phyloP scores from a whole-genome alignment of 2,888 invertebrate genomes.

The Podabrus alpinus region DNA sequence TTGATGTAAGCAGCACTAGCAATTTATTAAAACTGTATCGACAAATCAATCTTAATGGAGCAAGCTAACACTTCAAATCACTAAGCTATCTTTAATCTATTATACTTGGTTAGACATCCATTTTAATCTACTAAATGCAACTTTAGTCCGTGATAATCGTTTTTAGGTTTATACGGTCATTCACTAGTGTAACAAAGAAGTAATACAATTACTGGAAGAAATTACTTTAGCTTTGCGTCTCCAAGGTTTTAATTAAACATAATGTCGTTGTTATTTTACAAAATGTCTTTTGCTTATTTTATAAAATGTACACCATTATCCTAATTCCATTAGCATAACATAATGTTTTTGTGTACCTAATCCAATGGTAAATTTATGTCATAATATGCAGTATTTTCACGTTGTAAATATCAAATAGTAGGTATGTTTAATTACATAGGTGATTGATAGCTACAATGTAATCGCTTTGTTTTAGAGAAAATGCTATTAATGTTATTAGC shows the following conservation, averaged over 20 bases:
- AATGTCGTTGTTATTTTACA: not conserved
- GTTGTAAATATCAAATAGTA: not conserved
- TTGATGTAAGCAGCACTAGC: not conserved
- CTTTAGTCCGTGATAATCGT: not conserved
- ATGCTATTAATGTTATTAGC: conserved; percentile 20
- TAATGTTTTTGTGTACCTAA: conserved; percentile 8
- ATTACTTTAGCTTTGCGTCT: not conserved
- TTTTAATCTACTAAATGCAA: not conserved
- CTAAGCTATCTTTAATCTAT: not conserved
- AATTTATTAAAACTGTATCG: not conserved
- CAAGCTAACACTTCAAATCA: not conserved
- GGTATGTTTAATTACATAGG: not conserved
- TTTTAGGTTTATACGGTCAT: not conserved
- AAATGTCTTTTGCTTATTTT: conserved; percentile 3
- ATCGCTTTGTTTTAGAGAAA: conserved; percentile 13
- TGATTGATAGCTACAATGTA: conserved; percentile 16
- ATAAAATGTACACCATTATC: conserved; percentile 6
- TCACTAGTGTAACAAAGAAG: not conserved
- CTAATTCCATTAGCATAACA: not conserved
- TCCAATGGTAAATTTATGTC: conserved; percentile 15
- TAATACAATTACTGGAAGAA: not conserved
- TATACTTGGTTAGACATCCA: not conserved
- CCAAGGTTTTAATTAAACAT: not conserved
- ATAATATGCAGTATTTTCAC: conserved; percentile 7
- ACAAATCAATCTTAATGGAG: not conserved